These are phyloP conservation scores for Drosophila asahinai DNA, from an alignment of 1,140 invertebrate species.

Conservation along the genomic window DNA sequence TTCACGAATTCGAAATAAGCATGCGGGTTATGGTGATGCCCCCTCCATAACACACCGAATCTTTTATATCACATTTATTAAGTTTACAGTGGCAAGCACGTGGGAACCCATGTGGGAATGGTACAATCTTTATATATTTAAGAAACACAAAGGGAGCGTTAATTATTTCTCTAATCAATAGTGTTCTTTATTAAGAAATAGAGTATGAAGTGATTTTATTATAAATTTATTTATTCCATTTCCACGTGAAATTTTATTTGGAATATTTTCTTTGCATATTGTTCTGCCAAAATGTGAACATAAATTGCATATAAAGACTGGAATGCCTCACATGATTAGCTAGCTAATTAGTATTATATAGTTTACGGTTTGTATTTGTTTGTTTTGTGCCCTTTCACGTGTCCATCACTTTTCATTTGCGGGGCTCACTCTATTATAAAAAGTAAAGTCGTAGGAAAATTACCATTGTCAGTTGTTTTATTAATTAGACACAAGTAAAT, in stretches of 20 bases:
- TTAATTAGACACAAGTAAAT: background rate
- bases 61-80: slow-evolving; percentile 24
- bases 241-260: background rate
- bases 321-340: too few species aligned
- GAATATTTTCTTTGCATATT: background rate
- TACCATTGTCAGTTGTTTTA: background rate
- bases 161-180: background rate
- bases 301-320: background rate
- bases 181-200: background rate
- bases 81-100: slow-evolving; percentile 11
- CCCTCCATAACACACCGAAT: background rate
- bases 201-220: background rate
- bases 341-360: background rate
- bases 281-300: too few species aligned
- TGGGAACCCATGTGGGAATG: slow-evolving; percentile 9
- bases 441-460: slow-evolving; percentile 2
- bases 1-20: slow-evolving; percentile 36
- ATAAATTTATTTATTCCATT: background rate
- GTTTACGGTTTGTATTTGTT: background rate
- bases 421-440: background rate
- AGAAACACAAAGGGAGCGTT: background rate
- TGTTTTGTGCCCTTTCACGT: background rate
- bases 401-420: background rate
- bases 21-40: slow-evolving; percentile 27
- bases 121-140: background rate